Evolutionary conservation across 2,888 invertebrate species (phyloP), one percentile per base, ranked within the genome.

Genomic region (Oxycera nigricornis): DNA sequence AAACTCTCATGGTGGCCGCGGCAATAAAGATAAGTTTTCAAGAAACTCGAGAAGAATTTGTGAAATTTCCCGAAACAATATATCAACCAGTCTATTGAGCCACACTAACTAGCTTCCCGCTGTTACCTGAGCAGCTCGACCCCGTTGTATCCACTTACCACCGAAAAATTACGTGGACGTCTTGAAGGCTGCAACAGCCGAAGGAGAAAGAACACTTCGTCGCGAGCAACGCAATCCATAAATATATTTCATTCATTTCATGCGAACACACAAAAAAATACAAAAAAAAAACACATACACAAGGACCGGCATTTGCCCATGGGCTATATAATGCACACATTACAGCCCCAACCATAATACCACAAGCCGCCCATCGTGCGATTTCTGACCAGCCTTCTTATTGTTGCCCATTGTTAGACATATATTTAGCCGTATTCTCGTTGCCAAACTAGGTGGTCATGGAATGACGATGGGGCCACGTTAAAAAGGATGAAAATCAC

Each of bases 331-430:
- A 61, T 61, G 20, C 61, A 31, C 67, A 35, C 26, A n/a, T n/a
- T n/a, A 41, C 24, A 30, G 50, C 9, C 50, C 28, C n/a, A n/a
- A 46, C 26, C 50, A 28, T 46, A 41, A 20, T 68, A 68, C 22
- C 30, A 11, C 70, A 52, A 55, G 70, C 59, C 76, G 74, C 72
- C 67, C 73, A 72, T 65, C 73, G 76, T 74, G 76, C 73, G 72
- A 76, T 70, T 62, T 72, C 41, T 74, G 76, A 59, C 74, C 76
- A 76, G 52, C 74, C 76, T 76, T 57, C 72, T 59, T 41, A 59
- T 57, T 72, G 35, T 28, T 39, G 35, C 7, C 57, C 39, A 72
- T 61, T 39, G 72, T 59, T 72, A 72, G 39, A 57, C 59, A 57
- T 52, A 68, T 65, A 65, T 41, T 65, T 65, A 65, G 17, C 52